A percentile compares a stretch with the other conserved stretches of the same genome.
Conservation (phyloP, 2,888 invertebrate genomes). For the Cynaeus angustus region DNA sequence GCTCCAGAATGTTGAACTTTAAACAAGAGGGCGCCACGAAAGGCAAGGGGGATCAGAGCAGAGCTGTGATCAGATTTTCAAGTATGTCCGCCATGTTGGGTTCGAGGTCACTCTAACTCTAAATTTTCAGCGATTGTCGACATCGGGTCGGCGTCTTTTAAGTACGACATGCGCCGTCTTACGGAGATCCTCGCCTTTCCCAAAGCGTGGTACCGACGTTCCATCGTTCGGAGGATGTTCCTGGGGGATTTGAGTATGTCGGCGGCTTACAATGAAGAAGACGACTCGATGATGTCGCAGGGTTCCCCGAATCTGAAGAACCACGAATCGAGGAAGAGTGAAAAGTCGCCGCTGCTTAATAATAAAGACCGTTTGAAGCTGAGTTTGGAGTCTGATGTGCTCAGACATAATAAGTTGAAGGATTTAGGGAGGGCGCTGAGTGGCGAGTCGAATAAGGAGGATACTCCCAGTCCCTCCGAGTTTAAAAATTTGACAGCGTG, state of each 20-base stretch:
- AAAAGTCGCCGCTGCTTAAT: slow-evolving; percentile 68
- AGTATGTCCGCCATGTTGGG: slow-evolving; percentile 75
- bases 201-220: slow-evolving; percentile 97
- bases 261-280: slow-evolving; percentile 66
- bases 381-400: slow-evolving; percentile 73
- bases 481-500: slow-evolving; percentile 84
- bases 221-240: slow-evolving; percentile 93
- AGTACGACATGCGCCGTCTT: slow-evolving; percentile 98
- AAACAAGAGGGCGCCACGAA: slow-evolving; percentile 74
- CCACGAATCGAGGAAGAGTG: slow-evolving; percentile 58
- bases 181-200: slow-evolving; percentile 98
- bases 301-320: slow-evolving; percentile 57
- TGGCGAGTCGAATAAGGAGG: slow-evolving; percentile 60
- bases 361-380: slow-evolving; percentile 75
- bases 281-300: slow-evolving; percentile 53
- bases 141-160: slow-evolving; percentile 96
- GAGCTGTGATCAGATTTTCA: slow-evolving; percentile 93
- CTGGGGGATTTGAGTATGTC: slow-evolving; percentile 90
- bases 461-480: slow-evolving; percentile 76
- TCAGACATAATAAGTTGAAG: slow-evolving; percentile 72
- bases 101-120: background rate
- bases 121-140: slow-evolving; percentile 87
- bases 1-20: slow-evolving; percentile 92
- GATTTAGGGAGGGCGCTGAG: slow-evolving; percentile 76
- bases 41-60: slow-evolving; percentile 77